phyloP scores from a whole-genome alignment of 1,140 invertebrate species.

The Sinonovacula constricta region DNA sequence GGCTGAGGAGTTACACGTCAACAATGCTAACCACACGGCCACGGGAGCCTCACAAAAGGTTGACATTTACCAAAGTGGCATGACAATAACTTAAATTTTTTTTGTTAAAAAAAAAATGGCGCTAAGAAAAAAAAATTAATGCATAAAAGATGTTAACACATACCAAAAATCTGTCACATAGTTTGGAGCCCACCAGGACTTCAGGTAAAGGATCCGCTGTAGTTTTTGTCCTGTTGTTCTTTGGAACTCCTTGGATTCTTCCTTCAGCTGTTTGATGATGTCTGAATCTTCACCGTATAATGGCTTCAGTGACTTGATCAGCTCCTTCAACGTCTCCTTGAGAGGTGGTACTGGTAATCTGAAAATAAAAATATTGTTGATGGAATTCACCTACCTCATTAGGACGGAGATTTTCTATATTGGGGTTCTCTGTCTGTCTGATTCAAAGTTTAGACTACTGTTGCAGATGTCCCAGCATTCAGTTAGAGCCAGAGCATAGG shows the following conservation, averaged over 20 bases:
- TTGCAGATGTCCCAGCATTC: too few species aligned
- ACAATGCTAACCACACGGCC: too few species aligned
- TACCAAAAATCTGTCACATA: conserved; percentile 82
- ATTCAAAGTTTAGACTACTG: neutral
- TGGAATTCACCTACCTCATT: neutral
- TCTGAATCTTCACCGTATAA: conserved; percentile 76
- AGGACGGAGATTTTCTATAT: too few species aligned
- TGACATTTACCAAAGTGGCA: too few species aligned
- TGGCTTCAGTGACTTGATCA: conserved; percentile 79
- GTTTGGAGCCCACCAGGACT: conserved; percentile 81
- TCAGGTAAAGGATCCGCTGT: conserved; percentile 79
- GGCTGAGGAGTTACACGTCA: too few species aligned
- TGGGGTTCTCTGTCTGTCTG: too few species aligned
- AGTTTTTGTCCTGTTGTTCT: conserved; percentile 77
- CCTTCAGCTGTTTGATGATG: conserved; percentile 75
- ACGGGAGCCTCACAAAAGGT: too few species aligned
- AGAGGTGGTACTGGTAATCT: conserved; percentile 79
- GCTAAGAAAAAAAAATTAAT: too few species aligned
- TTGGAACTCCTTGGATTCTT: conserved; percentile 79
- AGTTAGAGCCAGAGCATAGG: too few species aligned
- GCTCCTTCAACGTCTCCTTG: conserved; percentile 75
- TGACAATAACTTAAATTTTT: too few species aligned
- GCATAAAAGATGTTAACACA: too few species aligned
- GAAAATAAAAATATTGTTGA: neutral
- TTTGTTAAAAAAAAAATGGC: too few species aligned